phyloP scores from a whole-genome alignment of 1,140 invertebrate species.

The Hyposmocoma kahamanoa region DNA sequence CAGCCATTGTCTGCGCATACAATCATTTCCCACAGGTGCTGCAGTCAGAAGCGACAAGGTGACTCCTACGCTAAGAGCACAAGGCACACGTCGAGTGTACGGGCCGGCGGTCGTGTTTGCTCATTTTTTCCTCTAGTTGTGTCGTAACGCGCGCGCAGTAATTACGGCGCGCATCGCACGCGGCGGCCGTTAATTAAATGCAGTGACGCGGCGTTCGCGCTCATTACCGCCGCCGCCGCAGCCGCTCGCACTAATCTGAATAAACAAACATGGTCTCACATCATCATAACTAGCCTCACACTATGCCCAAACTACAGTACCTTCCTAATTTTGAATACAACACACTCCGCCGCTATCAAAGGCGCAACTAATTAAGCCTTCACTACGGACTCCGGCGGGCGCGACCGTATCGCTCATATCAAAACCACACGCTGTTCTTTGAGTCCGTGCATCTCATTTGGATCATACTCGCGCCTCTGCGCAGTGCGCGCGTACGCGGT shows the following conservation, averaged over 20 bases:
- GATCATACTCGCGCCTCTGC: too few relatives aligned
- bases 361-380: background rate
- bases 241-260: too few relatives aligned
- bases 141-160: background rate
- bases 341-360: background rate
- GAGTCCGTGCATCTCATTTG: too few relatives aligned
- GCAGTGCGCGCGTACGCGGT: too few relatives aligned
- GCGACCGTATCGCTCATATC: too few relatives aligned
- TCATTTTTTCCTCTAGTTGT: conserved; percentile 5
- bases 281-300: background rate
- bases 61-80: too few relatives aligned
- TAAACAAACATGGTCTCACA: too few relatives aligned
- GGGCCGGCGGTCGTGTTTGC: background rate
- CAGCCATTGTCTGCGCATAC: conserved; percentile 23
- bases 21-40: conserved; percentile 19
- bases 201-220: conserved; percentile 22
- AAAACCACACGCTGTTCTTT: too few relatives aligned
- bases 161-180: background rate
- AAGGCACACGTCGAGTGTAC: too few relatives aligned
- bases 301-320: background rate
- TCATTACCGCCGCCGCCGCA: background rate
- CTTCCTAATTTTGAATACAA: conserved; percentile 1
- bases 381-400: background rate
- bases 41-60: conserved; percentile 1
- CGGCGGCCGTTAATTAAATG: conserved; percentile 35